Evolutionary conservation across 2,113 vertebrate species (phyloP).

Genomic region (Tetraodon nigroviridis): DNA sequence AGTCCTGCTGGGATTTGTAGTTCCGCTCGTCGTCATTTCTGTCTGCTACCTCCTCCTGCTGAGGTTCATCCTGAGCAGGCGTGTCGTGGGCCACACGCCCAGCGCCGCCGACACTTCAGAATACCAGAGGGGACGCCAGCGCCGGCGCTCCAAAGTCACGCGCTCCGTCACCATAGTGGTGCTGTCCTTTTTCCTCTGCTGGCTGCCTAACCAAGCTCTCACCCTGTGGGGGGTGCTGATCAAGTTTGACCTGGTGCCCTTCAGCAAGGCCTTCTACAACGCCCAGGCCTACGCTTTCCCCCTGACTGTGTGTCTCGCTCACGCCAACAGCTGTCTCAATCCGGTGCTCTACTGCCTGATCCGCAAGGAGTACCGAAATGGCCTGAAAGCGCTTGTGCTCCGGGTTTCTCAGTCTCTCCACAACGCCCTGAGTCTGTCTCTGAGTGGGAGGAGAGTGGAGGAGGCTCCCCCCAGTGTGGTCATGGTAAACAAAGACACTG

Average conservation of each 20-base stretch:
- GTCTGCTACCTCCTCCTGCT: slow-evolving; percentile 78
- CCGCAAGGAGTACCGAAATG: slow-evolving; percentile 72
- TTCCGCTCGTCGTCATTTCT: slow-evolving; percentile 73
- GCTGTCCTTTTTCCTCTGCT: slow-evolving; percentile 79
- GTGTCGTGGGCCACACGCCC: slow-evolving; percentile 42
- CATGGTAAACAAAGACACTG: slow-evolving; percentile 56
- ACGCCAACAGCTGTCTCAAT: slow-evolving; percentile 80
- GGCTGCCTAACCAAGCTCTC: slow-evolving; percentile 80
- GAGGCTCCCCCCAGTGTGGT: slow-evolving; percentile 54
- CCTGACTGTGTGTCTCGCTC: slow-evolving; percentile 76
- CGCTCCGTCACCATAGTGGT: slow-evolving; percentile 76
- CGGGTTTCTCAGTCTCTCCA: slow-evolving; percentile 56
- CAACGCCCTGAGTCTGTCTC: slow-evolving; percentile 42
- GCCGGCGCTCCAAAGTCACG: slow-evolving; percentile 73
- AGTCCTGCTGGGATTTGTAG: slow-evolving; percentile 75
- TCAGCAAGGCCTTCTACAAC: slow-evolving; percentile 78
- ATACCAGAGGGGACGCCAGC: slow-evolving; percentile 61
- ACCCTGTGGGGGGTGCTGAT: slow-evolving; percentile 79
- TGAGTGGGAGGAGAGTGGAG: slow-evolving; percentile 60
- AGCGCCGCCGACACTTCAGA: slow-evolving; percentile 34
- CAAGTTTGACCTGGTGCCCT: slow-evolving; percentile 77
- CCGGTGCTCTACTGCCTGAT: slow-evolving; percentile 81
- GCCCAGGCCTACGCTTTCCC: slow-evolving; percentile 78
- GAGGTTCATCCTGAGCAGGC: slow-evolving; percentile 70
- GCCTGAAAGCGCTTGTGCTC: slow-evolving; percentile 70